phyloP scores from a whole-genome alignment of 2,113 vertebrate genomes.

The Melanerpes formicivorus region DNA sequence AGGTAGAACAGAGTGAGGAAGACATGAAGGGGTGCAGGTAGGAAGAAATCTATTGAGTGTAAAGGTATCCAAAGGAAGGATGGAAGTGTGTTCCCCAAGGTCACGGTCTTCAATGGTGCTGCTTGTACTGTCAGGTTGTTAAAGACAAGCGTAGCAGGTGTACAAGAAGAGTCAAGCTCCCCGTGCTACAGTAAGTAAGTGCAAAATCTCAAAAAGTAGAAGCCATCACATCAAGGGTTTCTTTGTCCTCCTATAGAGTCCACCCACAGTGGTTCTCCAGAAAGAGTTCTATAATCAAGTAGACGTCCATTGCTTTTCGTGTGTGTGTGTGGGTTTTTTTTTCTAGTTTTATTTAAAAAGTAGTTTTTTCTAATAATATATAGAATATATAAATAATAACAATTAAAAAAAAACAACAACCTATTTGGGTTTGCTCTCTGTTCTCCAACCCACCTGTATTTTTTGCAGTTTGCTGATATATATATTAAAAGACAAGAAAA shows the following conservation, averaged over 20 bases:
- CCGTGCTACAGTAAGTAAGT: constrained; percentile 62
- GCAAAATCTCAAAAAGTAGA: constrained; percentile 62
- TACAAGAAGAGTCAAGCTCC: constrained; percentile 46
- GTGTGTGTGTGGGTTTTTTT: neutral
- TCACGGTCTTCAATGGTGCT: constrained; percentile 43
- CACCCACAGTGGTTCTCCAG: constrained; percentile 60
- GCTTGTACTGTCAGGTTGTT: constrained; percentile 62
- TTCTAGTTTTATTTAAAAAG: constrained; percentile 66
- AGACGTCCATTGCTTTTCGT: constrained; percentile 70
- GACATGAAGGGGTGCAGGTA: constrained; percentile 18
- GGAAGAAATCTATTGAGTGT: constrained; percentile 31
- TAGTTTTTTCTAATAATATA: constrained; percentile 75
- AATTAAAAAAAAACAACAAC: constrained; percentile 57
- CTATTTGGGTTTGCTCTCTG: constrained; percentile 67
- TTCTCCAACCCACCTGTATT: constrained; percentile 69
- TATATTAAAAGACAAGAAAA: constrained; percentile 77
- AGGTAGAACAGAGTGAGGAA: constrained; percentile 9
- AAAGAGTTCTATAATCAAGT: constrained; percentile 68
- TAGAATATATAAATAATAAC: constrained; percentile 80
- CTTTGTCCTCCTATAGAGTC: constrained; percentile 57
- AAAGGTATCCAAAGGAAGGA: constrained; percentile 56
- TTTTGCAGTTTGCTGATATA: constrained; percentile 68
- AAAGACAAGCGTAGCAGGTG: constrained; percentile 33
- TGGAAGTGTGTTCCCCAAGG: constrained; percentile 32
- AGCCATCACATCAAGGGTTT: constrained; percentile 60